These are phyloP conservation scores for Dysmachus trigonus DNA, from an alignment of 2,888 invertebrate genomes.

Conservation along the genomic window DNA sequence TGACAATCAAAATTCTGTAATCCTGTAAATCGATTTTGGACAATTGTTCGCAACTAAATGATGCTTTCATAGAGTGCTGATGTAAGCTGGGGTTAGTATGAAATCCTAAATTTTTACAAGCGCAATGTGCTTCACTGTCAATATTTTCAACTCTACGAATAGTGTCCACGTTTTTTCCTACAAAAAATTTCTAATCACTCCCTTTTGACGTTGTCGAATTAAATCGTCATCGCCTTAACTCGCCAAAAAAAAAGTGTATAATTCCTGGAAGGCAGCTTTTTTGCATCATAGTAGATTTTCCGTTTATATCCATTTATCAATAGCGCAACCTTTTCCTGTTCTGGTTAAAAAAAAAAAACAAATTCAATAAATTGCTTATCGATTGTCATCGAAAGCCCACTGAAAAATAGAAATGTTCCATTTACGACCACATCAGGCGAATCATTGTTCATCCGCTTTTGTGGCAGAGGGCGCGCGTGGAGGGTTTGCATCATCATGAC, in stretches of 20 bases:
- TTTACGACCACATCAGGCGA: background rate
- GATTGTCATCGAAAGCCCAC: background rate
- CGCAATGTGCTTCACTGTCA: background rate
- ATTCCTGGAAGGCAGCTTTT: background rate
- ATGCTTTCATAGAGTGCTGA: background rate
- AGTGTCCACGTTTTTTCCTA: background rate
- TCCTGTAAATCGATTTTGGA: background rate
- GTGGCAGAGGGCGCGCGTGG: background rate
- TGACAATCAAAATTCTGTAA: background rate
- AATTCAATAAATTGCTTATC: slow-evolving; percentile 17
- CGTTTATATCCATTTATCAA: background rate
- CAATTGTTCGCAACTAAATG: background rate
- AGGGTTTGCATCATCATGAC: background rate
- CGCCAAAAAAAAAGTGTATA: background rate
- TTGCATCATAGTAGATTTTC: background rate
- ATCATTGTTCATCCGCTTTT: background rate
- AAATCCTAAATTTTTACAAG: background rate
- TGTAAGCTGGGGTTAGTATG: background rate
- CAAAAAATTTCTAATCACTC: background rate
- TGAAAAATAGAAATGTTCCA: background rate
- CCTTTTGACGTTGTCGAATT: background rate
- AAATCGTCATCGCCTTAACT: background rate
- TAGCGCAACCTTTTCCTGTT: background rate
- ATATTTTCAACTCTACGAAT: background rate
- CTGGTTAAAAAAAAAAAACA: slow-evolving; percentile 5